Base-by-base conservation (phyloP, 1,140 invertebrate genomes). In the Cyclargus thomasi region DNA sequence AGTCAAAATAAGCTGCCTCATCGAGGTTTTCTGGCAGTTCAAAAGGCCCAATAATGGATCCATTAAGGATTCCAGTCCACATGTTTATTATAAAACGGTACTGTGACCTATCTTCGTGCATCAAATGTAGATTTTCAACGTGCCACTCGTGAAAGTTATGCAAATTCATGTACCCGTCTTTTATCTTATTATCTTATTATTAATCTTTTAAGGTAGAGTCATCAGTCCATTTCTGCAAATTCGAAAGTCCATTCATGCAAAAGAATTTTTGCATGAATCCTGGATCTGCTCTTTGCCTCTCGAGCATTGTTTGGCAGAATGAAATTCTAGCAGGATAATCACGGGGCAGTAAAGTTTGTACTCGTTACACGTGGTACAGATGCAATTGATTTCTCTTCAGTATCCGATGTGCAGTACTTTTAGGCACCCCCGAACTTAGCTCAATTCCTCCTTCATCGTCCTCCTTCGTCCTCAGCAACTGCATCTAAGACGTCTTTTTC, bases 71-170 rank as follows among this genome's bases (percentile, higher is more conserved):
- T 62, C 53, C 63, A 1, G 55, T 62, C 65, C 69, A 70, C 63
- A 70, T 17, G 53, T 70, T 70, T 63, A 70, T 53, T 53, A n/a
- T 53, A n/a, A 53, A n/a, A 5, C 53, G 53, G 6, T 29, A 29
- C 23, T 29, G 23, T 2, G 23, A 29, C 6, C 6, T 29, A 29
- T 29, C 23, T 6, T 29, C 23, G 2, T 6, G 2, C 23, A 29
- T 29, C 23, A 29, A 29, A 29, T 29, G 23, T 29, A 6, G 23
- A 29, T 29, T 29, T 3, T 29, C 23, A 3, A 29, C 23, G 6
- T 29, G 23, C 23, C 83, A 90, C 35, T 74, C 65, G 65, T 91
- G 82, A 59, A 78, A 68, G 68, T 90, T 91, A 64, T 88, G 86
- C 16, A 81, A 69, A 69, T 91, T 88, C 22, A 81, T 72, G 62